Evolutionary conservation across 2,113 vertebrate species (phyloP).

Genomic region (Alexandromys fortis): DNA sequence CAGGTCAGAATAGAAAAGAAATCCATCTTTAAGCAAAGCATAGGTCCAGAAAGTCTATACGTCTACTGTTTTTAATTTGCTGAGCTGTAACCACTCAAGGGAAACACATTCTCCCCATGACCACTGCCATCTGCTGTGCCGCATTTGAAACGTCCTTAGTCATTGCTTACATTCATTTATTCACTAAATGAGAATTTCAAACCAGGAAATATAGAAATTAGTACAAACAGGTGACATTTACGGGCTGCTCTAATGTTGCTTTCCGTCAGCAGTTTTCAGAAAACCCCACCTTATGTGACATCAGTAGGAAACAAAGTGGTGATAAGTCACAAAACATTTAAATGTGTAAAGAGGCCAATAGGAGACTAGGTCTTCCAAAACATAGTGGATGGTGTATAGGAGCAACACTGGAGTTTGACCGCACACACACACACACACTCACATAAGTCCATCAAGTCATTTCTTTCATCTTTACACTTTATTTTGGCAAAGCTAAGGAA

Average conservation of each 20-base stretch:
- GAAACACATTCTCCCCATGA: not conserved
- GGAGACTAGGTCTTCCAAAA: not conserved
- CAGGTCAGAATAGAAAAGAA: not conserved
- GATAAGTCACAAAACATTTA: not conserved
- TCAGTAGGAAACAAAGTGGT: not conserved
- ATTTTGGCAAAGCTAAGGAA: not conserved
- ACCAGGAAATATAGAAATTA: conserved; percentile 20
- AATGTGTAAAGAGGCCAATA: not conserved
- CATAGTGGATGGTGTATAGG: no score
- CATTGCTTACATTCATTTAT: conserved; percentile 55
- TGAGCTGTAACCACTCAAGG: not conserved
- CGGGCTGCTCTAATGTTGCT: not conserved
- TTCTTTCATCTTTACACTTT: not conserved
- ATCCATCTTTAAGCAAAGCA: not conserved
- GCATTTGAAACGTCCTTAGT: not conserved
- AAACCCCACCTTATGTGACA: not conserved
- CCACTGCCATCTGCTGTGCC: not conserved
- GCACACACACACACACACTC: not conserved
- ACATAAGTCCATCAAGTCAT: not conserved
- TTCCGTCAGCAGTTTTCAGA: not conserved
- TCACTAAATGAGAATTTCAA: conserved; percentile 11
- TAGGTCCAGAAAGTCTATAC: not conserved
- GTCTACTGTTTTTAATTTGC: not conserved
- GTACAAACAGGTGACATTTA: conserved; percentile 36
- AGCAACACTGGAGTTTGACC: not conserved